Percentiles rank a stretch among this genome's conserved stretches.
phyloP scores from a whole-genome alignment of 2,888 invertebrate species.

The Netelia inedita region DNA sequence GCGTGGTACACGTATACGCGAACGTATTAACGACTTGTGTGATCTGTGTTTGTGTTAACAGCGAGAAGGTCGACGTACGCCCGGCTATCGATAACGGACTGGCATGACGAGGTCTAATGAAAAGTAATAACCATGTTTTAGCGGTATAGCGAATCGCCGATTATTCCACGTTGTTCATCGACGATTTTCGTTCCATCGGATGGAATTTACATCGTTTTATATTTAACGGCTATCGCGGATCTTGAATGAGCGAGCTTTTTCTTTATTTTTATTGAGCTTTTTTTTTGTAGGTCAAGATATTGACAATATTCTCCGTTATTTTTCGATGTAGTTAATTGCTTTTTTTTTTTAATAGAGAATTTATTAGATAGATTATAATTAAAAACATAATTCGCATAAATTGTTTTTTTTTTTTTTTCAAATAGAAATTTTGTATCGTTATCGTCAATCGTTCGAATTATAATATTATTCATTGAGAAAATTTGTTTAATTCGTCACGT shows the following conservation, averaged over 20 bases:
- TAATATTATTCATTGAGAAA: too few species aligned
- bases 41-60: conserved; percentile 27
- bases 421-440: too few species aligned
- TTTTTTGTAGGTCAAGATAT: background rate
- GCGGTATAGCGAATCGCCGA: conserved; percentile 25
- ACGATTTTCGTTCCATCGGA: conserved; percentile 12
- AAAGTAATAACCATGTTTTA: conserved; percentile 45
- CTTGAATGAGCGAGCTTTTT: background rate
- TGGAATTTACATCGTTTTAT: background rate
- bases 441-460: too few species aligned
- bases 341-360: background rate
- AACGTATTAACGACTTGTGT: background rate
- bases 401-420: too few species aligned
- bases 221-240: background rate
- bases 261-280: conserved; percentile 1
- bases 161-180: conserved; percentile 23
- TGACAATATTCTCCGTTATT: too few species aligned
- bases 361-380: too few species aligned
- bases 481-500: background rate
- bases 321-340: too few species aligned
- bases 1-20: conserved; percentile 6
- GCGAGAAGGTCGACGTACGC: conserved; percentile 63
- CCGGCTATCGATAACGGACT: conserved; percentile 25
- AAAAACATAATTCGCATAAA: too few species aligned
- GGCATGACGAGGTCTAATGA: conserved; percentile 47